Evolutionary conservation across 2,888 invertebrate genomes (phyloP).

Genomic region (Callimorpha dominula): DNA sequence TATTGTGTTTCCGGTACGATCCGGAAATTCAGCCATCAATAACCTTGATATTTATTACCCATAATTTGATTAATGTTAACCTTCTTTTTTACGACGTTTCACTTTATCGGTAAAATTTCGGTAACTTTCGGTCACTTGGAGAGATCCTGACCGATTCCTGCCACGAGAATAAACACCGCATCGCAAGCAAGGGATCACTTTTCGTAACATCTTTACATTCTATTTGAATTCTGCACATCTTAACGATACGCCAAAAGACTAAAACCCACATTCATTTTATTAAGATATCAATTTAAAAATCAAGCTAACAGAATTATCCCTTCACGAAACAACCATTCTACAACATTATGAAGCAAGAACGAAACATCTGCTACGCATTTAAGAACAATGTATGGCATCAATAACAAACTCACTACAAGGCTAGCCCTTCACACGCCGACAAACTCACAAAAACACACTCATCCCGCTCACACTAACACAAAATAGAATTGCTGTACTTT

Average conservation of each 20-base stretch:
- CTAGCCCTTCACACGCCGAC: constrained; percentile 56
- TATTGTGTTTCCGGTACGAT: too few species aligned
- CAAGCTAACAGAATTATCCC: constrained; percentile 21
- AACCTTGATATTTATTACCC: too few species aligned
- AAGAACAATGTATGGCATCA: constrained; percentile 71
- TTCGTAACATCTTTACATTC: too few species aligned
- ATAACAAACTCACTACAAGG: constrained; percentile 63
- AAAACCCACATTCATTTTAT: neutral
- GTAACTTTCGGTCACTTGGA: too few species aligned
- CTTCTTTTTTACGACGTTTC: too few species aligned
- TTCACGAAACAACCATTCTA: constrained; percentile 43
- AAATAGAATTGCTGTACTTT: constrained; percentile 36
- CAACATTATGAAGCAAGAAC: constrained; percentile 48
- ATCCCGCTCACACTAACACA: constrained; percentile 42
- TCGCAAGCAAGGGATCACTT: too few species aligned
- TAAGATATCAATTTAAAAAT: constrained; percentile 21
- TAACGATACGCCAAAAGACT: neutral
- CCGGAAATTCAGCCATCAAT: too few species aligned
- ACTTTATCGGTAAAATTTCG: too few species aligned
- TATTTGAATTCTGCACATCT: too few species aligned
- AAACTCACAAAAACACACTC: constrained; percentile 45
- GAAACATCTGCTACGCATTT: constrained; percentile 66
- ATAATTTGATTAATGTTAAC: too few species aligned
- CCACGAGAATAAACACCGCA: too few species aligned
- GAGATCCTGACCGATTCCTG: too few species aligned